Percentiles rank a stretch among this genome's conserved stretches.
Conservation (phyloP, 2,113 vertebrate genomes). For the Zosterops lateralis region DNA sequence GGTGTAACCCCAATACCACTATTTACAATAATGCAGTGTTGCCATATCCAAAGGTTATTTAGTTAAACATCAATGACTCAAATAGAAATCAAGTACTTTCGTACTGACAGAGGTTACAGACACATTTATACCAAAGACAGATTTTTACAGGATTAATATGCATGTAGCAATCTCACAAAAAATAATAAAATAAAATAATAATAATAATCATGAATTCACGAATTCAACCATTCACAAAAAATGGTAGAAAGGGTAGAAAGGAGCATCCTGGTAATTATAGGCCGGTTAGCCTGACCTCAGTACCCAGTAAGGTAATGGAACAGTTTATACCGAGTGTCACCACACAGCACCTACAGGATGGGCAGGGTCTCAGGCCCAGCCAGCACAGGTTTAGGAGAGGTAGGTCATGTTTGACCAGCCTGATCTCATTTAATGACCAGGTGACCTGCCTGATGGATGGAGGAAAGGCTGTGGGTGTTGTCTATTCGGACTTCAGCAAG, state of each 20-base stretch:
- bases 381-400: background rate
- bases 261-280: background rate
- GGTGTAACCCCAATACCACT: background rate
- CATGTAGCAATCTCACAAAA: background rate
- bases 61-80: background rate
- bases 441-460: background rate
- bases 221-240: background rate
- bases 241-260: background rate
- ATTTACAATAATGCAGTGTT: background rate
- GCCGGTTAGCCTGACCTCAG: background rate
- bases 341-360: background rate
- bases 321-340: background rate
- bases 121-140: background rate
- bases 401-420: background rate
- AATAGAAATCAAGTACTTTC: background rate
- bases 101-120: background rate
- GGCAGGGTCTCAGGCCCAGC: background rate
- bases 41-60: background rate
- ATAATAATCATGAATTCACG: too few species aligned
- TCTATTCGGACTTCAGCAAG: background rate
- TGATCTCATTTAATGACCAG: background rate
- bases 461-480: background rate
- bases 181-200: background rate
- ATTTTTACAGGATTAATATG: background rate
- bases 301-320: background rate